A percentile compares a stretch with the other conserved stretches of the same genome.
phyloP scores from a whole-genome alignment of 2,797 vertebrate genomes.

The Philypnodon macrostomus region DNA sequence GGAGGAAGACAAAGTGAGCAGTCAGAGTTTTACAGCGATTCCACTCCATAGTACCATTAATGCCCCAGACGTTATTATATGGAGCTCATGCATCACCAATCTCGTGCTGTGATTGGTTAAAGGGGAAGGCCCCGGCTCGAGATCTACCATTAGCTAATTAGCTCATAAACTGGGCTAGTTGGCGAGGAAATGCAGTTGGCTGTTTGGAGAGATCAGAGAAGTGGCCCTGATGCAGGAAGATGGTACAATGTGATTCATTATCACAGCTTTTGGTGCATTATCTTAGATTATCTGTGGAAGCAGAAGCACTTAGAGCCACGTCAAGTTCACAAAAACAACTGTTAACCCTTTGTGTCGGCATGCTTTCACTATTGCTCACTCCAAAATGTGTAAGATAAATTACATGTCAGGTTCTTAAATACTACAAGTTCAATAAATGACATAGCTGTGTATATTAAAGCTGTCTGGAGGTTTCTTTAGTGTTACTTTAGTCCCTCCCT shows the following conservation, averaged over 20 bases:
- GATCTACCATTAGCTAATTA: slow-evolving; percentile 74
- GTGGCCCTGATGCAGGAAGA: slow-evolving; percentile 32
- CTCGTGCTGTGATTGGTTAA: slow-evolving; percentile 52
- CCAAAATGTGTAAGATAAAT: no score
- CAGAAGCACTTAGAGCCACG: not conserved
- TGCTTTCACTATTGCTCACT: no score
- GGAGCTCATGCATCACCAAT: slow-evolving; percentile 57
- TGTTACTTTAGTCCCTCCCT: no score
- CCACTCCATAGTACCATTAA: slow-evolving; percentile 51
- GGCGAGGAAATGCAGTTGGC: slow-evolving; percentile 55
- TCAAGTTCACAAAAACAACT: not conserved
- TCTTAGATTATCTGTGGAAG: slow-evolving; percentile 8
- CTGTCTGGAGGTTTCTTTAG: no score
- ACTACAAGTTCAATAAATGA: no score
- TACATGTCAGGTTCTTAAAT: no score
- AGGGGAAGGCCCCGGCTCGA: slow-evolving; percentile 42
- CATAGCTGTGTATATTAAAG: no score
- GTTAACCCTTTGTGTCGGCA: not conserved
- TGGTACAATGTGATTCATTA: slow-evolving; percentile 20
- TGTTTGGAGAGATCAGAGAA: slow-evolving; percentile 33
- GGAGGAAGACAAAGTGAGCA: slow-evolving; percentile 25
- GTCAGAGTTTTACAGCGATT: slow-evolving; percentile 34
- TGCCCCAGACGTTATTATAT: slow-evolving; percentile 51
- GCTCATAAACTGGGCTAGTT: slow-evolving; percentile 68
- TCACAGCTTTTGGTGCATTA: slow-evolving; percentile 4